Evolutionary conservation across 1,140 invertebrate genomes (phyloP).

Genomic region (Eriocheir sinensis): DNA sequence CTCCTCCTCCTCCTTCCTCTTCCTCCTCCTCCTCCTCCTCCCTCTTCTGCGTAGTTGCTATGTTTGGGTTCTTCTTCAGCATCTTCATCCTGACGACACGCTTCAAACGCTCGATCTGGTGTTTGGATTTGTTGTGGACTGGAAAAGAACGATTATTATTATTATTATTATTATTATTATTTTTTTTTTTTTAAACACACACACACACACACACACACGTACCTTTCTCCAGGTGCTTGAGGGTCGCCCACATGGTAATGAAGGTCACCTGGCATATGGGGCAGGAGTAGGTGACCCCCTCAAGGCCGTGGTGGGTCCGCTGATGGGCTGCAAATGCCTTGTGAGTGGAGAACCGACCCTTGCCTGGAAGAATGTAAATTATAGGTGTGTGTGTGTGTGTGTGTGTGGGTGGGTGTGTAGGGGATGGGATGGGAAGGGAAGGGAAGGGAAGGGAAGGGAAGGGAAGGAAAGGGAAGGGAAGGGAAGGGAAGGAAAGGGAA

Average conservation of each 20-base stretch:
- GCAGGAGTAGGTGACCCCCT: slow-evolving; percentile 33
- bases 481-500: not conserved
- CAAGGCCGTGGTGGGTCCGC: slow-evolving; percentile 34
- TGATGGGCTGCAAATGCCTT: slow-evolving; percentile 48
- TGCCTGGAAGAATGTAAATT: not conserved
- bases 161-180: not conserved
- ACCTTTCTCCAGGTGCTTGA: slow-evolving; percentile 57
- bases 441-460: no score
- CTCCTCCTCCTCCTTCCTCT: not conserved
- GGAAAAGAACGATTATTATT: not conserved
- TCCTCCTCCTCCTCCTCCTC: not conserved
- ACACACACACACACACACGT: not conserved
- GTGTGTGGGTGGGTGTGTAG: not conserved
- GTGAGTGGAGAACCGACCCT: slow-evolving; percentile 50
- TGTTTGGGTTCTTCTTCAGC: not conserved
- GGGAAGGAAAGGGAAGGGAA: no score
- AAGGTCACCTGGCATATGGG: slow-evolving; percentile 50
- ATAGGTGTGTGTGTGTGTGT: slow-evolving; percentile 34
- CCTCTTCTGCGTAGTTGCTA: not conserved
- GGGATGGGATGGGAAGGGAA: no score
- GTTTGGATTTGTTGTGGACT: slow-evolving; percentile 42
- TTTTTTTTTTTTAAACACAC: not conserved
- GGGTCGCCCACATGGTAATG: slow-evolving; percentile 32
- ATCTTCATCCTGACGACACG: slow-evolving; percentile 30
- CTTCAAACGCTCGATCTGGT: slow-evolving; percentile 35